Base-by-base conservation (phyloP, 2,888 invertebrate species). In the Stenodema calcarata region DNA sequence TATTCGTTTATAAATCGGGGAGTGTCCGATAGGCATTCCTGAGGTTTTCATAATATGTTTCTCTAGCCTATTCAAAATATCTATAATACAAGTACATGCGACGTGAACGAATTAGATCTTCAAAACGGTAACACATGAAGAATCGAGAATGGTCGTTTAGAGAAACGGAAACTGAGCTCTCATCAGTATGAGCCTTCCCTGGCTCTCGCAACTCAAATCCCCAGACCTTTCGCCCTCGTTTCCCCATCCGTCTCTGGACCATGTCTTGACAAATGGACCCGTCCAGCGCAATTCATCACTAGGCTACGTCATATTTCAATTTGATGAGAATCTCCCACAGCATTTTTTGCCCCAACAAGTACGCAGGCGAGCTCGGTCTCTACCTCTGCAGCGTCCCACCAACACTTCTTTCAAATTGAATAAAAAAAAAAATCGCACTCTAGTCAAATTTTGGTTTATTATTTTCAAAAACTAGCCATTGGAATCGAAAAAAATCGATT, bases 251-350 rank as follows among this genome's bases (percentile, higher is more conserved):
- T 23, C 62, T 27, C 62, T 23, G 73, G 27, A 73, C 70, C 84
- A n/a, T 28, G 73, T 84, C 47, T 73, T 85, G 85, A 85, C 85
- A 85, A 85, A 85, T 85, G 85, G 85, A 85, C 54, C 76, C 35
- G 85, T 75, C 85, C 85, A 27, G 54, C n/a, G 75, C 85, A 75
- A 85, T 85, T 85, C 85, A 85, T 85, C 85, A 85, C 85, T 85
- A 47, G 23, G 30, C 76, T 27, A 85, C 85, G 85, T 85, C 85
- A 85, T 85, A 85, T 85, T 85, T 85, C 85, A 85, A 85, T 85
- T 85, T 85, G 76, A 85, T 85, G 85, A 54, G 85, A 85, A 85
- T 85, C 85, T 76, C 85, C 85, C 7, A 76, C 35, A 28, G 54
- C 16, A 85, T 85, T 76, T 76, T 84, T 84, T 76, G 35, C 23